phyloP scores from a whole-genome alignment of 2,797 vertebrate species.

The Lithobates sylvaticus region DNA sequence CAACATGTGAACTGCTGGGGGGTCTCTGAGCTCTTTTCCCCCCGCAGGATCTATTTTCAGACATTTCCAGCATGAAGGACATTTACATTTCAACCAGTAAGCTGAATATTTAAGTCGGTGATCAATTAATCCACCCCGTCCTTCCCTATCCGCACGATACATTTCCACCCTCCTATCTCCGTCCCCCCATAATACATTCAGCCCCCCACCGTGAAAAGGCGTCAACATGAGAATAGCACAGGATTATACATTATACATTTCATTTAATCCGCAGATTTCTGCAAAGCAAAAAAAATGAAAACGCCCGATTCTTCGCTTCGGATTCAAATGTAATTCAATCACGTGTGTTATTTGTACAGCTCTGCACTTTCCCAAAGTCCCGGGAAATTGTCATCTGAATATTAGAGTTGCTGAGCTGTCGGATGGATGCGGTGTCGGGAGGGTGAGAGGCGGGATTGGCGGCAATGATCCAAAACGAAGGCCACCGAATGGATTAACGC shows the following conservation, averaged over 20 bases:
- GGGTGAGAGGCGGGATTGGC: no score
- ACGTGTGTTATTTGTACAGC: neutral
- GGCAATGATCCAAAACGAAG: neutral
- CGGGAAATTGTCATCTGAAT: neutral
- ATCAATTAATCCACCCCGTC: no score
- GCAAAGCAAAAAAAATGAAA: neutral
- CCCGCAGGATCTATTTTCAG: no score
- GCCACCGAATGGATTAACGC: no score
- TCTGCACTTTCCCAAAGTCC: neutral
- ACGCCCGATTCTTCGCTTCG: neutral
- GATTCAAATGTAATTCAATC: conserved; percentile 10
- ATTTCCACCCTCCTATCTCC: neutral
- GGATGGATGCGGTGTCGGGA: neutral
- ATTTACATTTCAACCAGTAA: no score
- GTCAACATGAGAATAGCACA: neutral
- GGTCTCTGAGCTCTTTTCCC: no score
- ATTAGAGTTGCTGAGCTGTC: neutral
- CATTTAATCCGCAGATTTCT: neutral
- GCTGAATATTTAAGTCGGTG: no score
- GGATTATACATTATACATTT: conserved; percentile 24
- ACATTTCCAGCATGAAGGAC: no score
- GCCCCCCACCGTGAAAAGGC: neutral
- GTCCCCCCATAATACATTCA: neutral
- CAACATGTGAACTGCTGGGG: no score
- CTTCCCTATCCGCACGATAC: no score